phyloP scores from a whole-genome alignment of 1,140 invertebrate genomes.

The Plectrocnemia conspersa region DNA sequence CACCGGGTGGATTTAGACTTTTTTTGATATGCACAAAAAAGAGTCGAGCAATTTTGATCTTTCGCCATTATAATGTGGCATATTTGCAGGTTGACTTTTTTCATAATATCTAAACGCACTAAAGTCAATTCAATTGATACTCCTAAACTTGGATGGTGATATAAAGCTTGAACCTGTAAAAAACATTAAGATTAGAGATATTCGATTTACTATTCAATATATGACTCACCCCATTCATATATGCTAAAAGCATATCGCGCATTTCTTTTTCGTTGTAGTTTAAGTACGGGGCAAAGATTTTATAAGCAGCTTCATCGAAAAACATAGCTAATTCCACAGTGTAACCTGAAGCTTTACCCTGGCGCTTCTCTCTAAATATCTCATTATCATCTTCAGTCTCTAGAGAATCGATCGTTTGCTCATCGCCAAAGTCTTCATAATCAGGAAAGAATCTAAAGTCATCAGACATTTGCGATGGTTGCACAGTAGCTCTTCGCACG shows the following conservation, averaged over 20 bases:
- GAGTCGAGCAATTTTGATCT: slow-evolving; percentile 61
- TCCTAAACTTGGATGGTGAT: slow-evolving; percentile 68
- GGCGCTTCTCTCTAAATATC: slow-evolving; percentile 36
- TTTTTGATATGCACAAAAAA: slow-evolving; percentile 66
- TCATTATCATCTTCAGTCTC: slow-evolving; percentile 36
- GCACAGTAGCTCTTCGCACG: slow-evolving; percentile 50
- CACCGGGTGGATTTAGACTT: slow-evolving; percentile 58
- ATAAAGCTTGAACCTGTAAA: slow-evolving; percentile 65
- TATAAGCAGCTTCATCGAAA: slow-evolving; percentile 67
- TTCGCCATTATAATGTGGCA: slow-evolving; percentile 59
- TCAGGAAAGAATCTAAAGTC: slow-evolving; percentile 38
- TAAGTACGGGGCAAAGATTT: slow-evolving; percentile 64
- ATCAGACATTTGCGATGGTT: slow-evolving; percentile 34
- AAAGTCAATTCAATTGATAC: slow-evolving; percentile 61
- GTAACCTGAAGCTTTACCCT: slow-evolving; percentile 44
- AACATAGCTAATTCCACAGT: slow-evolving; percentile 67
- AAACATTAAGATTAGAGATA: slow-evolving; percentile 9
- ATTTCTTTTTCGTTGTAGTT: slow-evolving; percentile 60
- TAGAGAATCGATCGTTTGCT: slow-evolving; percentile 35
- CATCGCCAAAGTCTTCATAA: slow-evolving; percentile 13
- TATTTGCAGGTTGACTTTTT: slow-evolving; percentile 54
- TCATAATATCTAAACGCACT: slow-evolving; percentile 65
- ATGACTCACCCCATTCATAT: slow-evolving; percentile 63
- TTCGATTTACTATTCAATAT: too few species aligned
- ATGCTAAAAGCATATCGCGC: slow-evolving; percentile 67